phyloP scores from a whole-genome alignment of 2,113 vertebrate species.

The Maylandia zebra region DNA sequence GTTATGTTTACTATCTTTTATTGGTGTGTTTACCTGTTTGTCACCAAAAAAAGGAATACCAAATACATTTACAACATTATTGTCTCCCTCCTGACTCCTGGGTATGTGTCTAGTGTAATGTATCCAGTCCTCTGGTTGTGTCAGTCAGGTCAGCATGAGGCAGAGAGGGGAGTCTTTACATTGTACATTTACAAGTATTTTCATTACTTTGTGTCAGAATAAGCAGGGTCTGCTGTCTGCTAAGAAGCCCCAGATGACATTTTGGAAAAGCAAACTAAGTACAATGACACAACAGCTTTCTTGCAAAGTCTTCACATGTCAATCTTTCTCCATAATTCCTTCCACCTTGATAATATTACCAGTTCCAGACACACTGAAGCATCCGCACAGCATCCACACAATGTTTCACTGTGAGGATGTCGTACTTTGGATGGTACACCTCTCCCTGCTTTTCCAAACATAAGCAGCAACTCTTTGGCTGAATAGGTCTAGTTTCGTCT shows the following conservation, averaged over 20 bases:
- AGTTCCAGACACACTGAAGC: not conserved
- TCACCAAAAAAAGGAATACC: not conserved
- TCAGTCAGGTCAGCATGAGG: not conserved
- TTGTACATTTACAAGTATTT: not conserved
- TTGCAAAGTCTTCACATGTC: not conserved
- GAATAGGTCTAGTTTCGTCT: not conserved
- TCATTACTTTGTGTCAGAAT: not conserved
- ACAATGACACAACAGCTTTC: not conserved
- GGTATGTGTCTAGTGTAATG: not conserved
- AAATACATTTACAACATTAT: not conserved
- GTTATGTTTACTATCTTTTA: not conserved
- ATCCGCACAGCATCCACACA: not conserved
- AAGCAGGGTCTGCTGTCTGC: not conserved
- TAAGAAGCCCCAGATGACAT: not conserved
- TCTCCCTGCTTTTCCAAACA: not conserved
- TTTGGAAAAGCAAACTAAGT: not conserved
- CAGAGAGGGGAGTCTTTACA: not conserved
- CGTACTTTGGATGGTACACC: not conserved
- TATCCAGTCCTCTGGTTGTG: not conserved
- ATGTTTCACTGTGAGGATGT: not conserved
- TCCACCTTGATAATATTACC: not conserved
- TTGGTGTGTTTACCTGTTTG: not conserved
- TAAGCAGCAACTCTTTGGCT: not conserved
- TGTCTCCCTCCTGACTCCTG: not conserved
- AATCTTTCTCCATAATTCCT: not conserved